These are phyloP conservation scores for Austrofundulus limnaeus DNA, from an alignment of 2,113 vertebrate species.

Conservation along the genomic window DNA sequence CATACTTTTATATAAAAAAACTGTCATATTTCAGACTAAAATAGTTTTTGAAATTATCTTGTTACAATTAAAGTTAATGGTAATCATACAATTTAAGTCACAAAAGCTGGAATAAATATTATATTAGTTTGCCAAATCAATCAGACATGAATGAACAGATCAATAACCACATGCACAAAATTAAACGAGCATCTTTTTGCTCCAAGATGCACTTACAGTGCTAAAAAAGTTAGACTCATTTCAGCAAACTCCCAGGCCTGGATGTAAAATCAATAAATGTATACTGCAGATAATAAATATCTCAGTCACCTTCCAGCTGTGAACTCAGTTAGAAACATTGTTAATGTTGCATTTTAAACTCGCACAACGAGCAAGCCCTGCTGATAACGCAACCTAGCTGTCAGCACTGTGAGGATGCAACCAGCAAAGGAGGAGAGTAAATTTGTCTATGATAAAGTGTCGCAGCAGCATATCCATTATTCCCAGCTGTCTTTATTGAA, in stretches of 20 bases:
- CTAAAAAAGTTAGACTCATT: not conserved
- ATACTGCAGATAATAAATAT: not conserved
- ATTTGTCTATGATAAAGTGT: conserved; percentile 4
- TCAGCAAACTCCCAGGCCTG: not conserved
- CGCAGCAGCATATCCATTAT: conserved; percentile 4
- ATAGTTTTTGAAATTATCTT: no score
- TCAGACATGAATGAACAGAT: not conserved
- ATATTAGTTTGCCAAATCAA: not conserved
- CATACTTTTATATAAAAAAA: no score
- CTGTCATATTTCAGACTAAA: not conserved
- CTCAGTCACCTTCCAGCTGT: not conserved
- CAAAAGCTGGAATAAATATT: not conserved
- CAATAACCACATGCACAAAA: not conserved
- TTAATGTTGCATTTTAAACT: not conserved
- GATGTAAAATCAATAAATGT: conserved; percentile 5
- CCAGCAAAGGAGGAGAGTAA: not conserved
- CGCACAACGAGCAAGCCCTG: not conserved
- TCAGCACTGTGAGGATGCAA: not conserved
- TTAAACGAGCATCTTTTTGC: not conserved
- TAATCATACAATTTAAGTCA: not conserved
- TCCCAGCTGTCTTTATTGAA: not conserved
- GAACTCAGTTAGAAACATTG: not conserved
- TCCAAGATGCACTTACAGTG: not conserved
- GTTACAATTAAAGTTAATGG: no score
- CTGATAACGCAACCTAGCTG: not conserved